Evolutionary conservation across 2,797 vertebrate species (phyloP), one percentile per base, ranked within the genome.

Genomic region (Sus cebifrons): DNA sequence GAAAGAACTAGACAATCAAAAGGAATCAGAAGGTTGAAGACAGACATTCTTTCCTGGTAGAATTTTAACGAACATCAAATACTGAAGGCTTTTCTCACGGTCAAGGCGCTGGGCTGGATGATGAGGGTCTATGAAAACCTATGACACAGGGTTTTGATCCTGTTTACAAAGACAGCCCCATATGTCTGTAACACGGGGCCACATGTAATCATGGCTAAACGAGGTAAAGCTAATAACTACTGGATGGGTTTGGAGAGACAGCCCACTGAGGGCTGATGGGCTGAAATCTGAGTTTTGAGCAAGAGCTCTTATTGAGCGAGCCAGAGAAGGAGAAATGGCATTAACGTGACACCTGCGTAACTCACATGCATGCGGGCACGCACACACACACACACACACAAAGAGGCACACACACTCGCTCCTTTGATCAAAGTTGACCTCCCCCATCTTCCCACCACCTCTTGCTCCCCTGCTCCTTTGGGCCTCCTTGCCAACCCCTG

Each of bases 1-100:
- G 9, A 64, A 60, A 64, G 9, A 64, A 60, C 3, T 9, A n/a
- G 60, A 67, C 18, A 23, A 73, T 83, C 21, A 88, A 86, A 89
- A 82, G 32, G 44, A 94, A 56, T 32, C 29, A 20, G 20, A 84
- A 94, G 40, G 3, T 91, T 20, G 2, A 40, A 27, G 62, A 58
- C 75, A 74, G 71, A 82, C 91, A 73, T 36, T 78, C 71, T 64
- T 17, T 64, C 11, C 29, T 75, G 27, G 29, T 67, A 62, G 79
- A 62, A 71, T 87, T 95, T 95, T 54, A 71, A 70, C 44, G 89
- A 87, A 27, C 83, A 92, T 84, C 23, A 68, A 85, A 73, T 56
- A 89, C 52, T 95, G 71, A 96, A 62, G 36, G 81, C 27, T 60
- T 92, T 64, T 73, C 23, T 77, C 77, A 36, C 40, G 44, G 54